Evolutionary conservation across 1,140 invertebrate genomes (phyloP).

Genomic region (Heliothis virescens): DNA sequence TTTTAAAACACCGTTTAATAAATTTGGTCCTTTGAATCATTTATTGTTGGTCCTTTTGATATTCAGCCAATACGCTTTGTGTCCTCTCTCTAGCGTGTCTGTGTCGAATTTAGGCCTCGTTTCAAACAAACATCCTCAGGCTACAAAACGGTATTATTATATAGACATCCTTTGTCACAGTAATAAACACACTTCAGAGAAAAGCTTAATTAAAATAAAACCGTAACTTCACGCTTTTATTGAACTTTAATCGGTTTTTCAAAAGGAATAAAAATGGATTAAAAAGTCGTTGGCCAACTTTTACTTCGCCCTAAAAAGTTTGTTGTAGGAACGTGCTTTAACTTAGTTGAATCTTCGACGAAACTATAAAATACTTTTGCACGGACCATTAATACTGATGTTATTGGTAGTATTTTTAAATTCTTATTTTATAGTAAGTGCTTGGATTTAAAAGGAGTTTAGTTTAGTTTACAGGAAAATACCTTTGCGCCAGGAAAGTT

Average conservation of each 20-base stretch:
- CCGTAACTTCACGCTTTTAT: constrained; percentile 22
- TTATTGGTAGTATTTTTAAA: constrained; percentile 24
- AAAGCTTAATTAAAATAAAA: constrained; percentile 11
- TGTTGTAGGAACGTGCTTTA: constrained; percentile 31
- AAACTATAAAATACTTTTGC: constrained; percentile 38
- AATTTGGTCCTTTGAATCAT: not conserved
- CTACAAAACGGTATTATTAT: not conserved
- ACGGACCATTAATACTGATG: constrained; percentile 35
- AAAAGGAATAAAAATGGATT: constrained; percentile 45
- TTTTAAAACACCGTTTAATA: not conserved
- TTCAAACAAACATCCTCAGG: not conserved
- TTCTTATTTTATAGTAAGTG: constrained; percentile 15
- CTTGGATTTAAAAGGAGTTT: not conserved
- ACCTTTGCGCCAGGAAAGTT: not conserved
- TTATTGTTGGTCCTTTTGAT: not conserved
- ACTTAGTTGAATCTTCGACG: constrained; percentile 24
- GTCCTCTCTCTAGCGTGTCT: not conserved
- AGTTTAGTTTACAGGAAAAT: not conserved
- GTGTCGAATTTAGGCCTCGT: not conserved
- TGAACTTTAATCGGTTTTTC: constrained; percentile 44
- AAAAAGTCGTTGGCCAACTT: constrained; percentile 48
- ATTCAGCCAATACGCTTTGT: not conserved
- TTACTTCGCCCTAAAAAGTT: constrained; percentile 46
- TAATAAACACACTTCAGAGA: not conserved
- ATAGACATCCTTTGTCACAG: constrained; percentile 3